Evolutionary conservation across 2,113 vertebrate genomes (phyloP).

Genomic region (Pterocles burchelli): DNA sequence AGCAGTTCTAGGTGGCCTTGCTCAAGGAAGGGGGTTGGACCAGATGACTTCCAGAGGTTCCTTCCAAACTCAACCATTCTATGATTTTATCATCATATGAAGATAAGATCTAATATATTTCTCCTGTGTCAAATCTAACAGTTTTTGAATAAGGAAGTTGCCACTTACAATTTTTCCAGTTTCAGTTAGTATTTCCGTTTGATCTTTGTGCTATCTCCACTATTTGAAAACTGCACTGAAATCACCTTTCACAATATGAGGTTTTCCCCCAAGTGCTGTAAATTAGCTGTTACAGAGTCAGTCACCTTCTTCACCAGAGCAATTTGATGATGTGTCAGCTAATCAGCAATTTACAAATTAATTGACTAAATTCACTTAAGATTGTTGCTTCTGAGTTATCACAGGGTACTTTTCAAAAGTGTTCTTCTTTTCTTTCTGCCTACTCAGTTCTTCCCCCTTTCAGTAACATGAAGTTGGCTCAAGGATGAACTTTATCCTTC

Average conservation of each 20-base stretch:
- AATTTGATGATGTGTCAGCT: background rate
- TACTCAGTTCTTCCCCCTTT: background rate
- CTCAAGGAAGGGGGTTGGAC: background rate
- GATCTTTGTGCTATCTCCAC: background rate
- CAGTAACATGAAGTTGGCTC: background rate
- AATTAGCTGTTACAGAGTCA: background rate
- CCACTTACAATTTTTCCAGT: background rate
- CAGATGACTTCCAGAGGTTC: background rate
- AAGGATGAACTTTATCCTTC: background rate
- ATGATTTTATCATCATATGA: background rate
- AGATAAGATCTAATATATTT: background rate
- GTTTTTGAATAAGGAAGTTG: background rate
- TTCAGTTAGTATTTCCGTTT: background rate
- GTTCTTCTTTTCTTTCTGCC: background rate
- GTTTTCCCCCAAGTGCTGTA: background rate
- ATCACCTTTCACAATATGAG: background rate
- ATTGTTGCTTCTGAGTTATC: background rate
- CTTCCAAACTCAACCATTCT: background rate
- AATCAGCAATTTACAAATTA: background rate
- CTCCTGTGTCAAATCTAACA: background rate
- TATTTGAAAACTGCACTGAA: background rate
- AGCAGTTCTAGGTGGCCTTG: background rate
- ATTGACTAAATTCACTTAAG: background rate
- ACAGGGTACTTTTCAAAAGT: background rate
- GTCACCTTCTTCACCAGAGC: background rate